Conservation (phyloP, 2,888 invertebrate species). For the Tenthredo distinguenda region DNA sequence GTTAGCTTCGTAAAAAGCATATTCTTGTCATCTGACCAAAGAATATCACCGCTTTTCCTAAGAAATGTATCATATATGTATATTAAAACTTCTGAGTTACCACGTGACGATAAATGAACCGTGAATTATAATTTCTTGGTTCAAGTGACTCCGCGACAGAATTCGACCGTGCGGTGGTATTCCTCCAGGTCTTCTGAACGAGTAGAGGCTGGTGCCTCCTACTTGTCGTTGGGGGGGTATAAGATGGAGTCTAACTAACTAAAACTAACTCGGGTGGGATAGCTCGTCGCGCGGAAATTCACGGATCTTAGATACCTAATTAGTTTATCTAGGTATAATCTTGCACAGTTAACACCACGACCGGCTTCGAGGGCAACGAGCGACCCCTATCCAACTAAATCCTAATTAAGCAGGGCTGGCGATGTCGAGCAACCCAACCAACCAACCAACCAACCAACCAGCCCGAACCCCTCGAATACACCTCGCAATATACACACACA, state of each 20-base stretch:
- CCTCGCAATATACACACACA: slow-evolving; percentile 28
- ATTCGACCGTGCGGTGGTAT: slow-evolving; percentile 27
- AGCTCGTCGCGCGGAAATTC: slow-evolving; percentile 55
- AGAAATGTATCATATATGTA: neutral
- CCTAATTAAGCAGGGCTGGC: slow-evolving; percentile 72
- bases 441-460: slow-evolving; percentile 38
- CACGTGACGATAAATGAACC: neutral
- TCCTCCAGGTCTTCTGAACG: neutral
- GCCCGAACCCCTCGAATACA: slow-evolving; percentile 25
- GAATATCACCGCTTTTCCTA: neutral
- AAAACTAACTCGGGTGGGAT: slow-evolving; percentile 41
- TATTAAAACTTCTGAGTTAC: neutral
- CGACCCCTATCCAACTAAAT: slow-evolving; percentile 68
- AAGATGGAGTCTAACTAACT: slow-evolving; percentile 44
- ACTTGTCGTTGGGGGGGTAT: slow-evolving; percentile 8
- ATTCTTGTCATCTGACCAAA: neutral
- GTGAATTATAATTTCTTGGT: neutral
- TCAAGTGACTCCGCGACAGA: neutral
- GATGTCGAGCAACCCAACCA: slow-evolving; percentile 54
- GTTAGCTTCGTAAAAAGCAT: neutral
- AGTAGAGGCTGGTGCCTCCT: neutral
- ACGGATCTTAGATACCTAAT: slow-evolving; percentile 69
- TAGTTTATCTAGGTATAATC: slow-evolving; percentile 72
- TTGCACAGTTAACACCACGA: slow-evolving; percentile 66
- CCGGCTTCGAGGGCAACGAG: slow-evolving; percentile 54